phyloP scores from a whole-genome alignment of 2,888 invertebrate genomes.

The Ptilodon capucinus region DNA sequence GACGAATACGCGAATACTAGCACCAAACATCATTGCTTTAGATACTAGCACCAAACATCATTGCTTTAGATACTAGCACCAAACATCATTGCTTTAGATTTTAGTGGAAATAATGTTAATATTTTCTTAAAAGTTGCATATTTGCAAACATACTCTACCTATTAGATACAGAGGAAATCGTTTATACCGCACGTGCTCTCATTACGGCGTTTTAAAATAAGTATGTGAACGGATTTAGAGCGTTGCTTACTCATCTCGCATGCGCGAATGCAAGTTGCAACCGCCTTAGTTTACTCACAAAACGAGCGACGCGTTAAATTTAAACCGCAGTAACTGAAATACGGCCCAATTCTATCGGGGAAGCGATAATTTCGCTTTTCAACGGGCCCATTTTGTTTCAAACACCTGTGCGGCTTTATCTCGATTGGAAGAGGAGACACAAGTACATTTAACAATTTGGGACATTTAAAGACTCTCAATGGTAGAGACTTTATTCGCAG shows the following conservation, averaged over 20 bases:
- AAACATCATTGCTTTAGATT: no score
- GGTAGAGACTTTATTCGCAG: background rate
- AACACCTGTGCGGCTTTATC: no score
- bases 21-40: no score
- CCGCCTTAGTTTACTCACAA: slow-evolving; percentile 49
- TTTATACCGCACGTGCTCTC: slow-evolving; percentile 35
- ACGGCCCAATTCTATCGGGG: slow-evolving; percentile 27
- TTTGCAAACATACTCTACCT: no score
- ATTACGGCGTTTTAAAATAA: slow-evolving; percentile 52
- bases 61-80: no score
- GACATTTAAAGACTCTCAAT: background rate
- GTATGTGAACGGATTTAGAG: slow-evolving; percentile 44
- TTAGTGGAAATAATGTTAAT: no score
- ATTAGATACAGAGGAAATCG: slow-evolving; percentile 2
- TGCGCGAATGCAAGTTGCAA: slow-evolving; percentile 49
- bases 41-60: no score
- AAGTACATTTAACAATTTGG: background rate
- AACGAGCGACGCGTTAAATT: slow-evolving; percentile 55
- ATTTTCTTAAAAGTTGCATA: background rate
- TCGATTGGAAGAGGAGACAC: no score
- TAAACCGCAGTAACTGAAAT: slow-evolving; percentile 39
- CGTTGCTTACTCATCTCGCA: slow-evolving; percentile 59
- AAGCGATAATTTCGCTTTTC: background rate
- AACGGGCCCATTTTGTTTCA: no score
- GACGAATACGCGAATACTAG: no score